Evolutionary conservation across 2,113 vertebrate species (phyloP).

Genomic region (Lophius piscatorius): DNA sequence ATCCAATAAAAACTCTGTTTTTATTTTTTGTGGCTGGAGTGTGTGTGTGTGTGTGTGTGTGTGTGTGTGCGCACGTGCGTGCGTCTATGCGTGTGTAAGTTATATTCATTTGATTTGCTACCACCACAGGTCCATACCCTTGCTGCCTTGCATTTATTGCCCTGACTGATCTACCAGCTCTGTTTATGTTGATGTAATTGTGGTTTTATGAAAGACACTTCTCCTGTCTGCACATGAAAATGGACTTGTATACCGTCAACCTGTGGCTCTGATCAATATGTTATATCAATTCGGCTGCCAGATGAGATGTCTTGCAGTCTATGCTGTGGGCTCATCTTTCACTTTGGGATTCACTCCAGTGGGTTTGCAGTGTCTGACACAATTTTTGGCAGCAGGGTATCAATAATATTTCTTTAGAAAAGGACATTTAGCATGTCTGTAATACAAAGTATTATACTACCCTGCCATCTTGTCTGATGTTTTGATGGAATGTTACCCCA

Average conservation of each 20-base stretch:
- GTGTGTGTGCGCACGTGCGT: conserved; percentile 1
- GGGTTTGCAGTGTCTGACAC: conserved; percentile 47
- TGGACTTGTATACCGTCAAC: conserved; percentile 16
- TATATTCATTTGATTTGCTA: conserved; percentile 62
- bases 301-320: conserved; percentile 28
- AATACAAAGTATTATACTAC: conserved; percentile 49
- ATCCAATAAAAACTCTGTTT: conserved; percentile 69
- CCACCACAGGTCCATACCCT: conserved; percentile 21
- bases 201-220: conserved; percentile 39
- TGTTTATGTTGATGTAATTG: conserved; percentile 44
- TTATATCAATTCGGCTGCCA: conserved; percentile 25
- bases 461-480: conserved; percentile 46
- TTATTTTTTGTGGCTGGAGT: conserved; percentile 30
- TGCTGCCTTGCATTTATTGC: conserved; percentile 28
- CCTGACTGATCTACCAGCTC: conserved; percentile 36
- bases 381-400: conserved; percentile 59
- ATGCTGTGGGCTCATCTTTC: conserved; percentile 45
- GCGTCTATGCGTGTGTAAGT: conserved; percentile 1
- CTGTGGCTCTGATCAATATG: conserved; percentile 51
- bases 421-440: conserved; percentile 50
- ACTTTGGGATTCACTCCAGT: conserved; percentile 43
- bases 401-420: conserved; percentile 61
- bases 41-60: conserved; percentile 1
- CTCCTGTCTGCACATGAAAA: not conserved
- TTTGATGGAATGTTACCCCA: conserved; percentile 36